Evolutionary conservation across 2,888 invertebrate species (phyloP).

Genomic region (Lasioglossum malachurum): DNA sequence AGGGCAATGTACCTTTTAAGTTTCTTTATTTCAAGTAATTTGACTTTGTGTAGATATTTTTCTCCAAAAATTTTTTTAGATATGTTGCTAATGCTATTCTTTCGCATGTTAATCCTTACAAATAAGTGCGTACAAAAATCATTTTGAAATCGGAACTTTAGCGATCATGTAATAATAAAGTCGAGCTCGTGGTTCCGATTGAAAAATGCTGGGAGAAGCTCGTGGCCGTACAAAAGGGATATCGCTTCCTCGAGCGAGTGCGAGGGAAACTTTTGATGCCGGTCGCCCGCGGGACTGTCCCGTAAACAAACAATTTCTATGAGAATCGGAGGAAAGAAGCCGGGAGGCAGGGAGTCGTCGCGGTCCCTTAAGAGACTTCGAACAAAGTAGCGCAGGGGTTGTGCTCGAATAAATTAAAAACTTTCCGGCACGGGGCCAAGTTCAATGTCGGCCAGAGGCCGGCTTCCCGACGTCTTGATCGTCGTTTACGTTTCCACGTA

Average conservation of each 20-base stretch:
- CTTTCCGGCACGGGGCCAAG: constrained; percentile 75
- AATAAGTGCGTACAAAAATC: no score
- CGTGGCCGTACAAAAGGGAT: constrained; percentile 9
- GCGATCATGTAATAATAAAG: neutral
- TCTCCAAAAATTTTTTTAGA: no score
- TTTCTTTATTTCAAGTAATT: no score
- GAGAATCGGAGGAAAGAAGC: constrained; percentile 47
- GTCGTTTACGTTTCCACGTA: constrained; percentile 44
- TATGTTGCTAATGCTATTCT: no score
- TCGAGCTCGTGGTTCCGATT: neutral
- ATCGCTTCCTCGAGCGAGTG: neutral
- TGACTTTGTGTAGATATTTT: no score
- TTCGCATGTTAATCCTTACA: no score
- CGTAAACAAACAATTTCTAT: constrained; percentile 60
- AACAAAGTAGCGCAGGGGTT: constrained; percentile 12
- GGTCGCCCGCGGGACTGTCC: constrained; percentile 1
- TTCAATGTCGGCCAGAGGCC: constrained; percentile 72
- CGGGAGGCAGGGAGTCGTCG: constrained; percentile 43
- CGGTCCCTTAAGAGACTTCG: constrained; percentile 46
- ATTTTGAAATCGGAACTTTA: no score
- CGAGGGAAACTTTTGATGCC: constrained; percentile 39
- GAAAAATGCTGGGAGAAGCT: constrained; percentile 14
- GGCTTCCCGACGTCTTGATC: constrained; percentile 17
- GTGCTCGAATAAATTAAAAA: constrained; percentile 73
- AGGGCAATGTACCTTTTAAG: no score